phyloP scores from a whole-genome alignment of 2,113 vertebrate genomes.

The Corydoras sp. region DNA sequence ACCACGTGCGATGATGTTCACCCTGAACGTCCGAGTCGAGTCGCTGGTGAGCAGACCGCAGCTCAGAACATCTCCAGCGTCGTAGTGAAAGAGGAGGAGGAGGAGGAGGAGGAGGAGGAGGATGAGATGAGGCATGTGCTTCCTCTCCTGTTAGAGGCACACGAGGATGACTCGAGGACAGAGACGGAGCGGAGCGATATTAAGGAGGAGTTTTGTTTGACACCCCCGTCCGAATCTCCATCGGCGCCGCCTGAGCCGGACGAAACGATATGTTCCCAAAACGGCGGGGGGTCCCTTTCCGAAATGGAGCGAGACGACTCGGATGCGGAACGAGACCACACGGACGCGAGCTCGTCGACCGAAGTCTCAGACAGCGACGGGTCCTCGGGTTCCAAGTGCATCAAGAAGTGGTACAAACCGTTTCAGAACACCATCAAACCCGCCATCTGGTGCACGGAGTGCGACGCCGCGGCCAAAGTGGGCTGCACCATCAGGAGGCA shows the following conservation, averaged over 20 bases:
- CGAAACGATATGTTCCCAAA: not conserved
- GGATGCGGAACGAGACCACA: not conserved
- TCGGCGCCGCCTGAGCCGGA: not conserved
- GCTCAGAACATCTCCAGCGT: not conserved
- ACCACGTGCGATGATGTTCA: too few species aligned
- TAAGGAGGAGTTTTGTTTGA: too few species aligned
- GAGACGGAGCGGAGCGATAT: not conserved
- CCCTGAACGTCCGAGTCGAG: not conserved
- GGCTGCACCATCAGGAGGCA: conserved; percentile 12
- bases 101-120: not conserved
- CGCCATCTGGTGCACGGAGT: conserved; percentile 15
- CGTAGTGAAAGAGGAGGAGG: conserved; percentile 18
- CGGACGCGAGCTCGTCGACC: not conserved
- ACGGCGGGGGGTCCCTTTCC: not conserved
- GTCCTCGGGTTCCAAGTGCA: not conserved
- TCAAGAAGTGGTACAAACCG: not conserved
- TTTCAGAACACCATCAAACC: conserved; percentile 33
- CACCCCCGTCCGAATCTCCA: too few species aligned
- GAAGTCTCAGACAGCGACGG: not conserved
- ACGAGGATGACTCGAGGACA: not conserved
- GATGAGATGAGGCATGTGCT: conserved; percentile 1
- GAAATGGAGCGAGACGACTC: not conserved
- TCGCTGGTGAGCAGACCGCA: not conserved
- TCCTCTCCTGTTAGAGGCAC: conserved; percentile 3
- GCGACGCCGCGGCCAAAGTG: conserved; percentile 6